Conservation (phyloP, 2,113 vertebrate genomes). For the Elephas maximus region DNA sequence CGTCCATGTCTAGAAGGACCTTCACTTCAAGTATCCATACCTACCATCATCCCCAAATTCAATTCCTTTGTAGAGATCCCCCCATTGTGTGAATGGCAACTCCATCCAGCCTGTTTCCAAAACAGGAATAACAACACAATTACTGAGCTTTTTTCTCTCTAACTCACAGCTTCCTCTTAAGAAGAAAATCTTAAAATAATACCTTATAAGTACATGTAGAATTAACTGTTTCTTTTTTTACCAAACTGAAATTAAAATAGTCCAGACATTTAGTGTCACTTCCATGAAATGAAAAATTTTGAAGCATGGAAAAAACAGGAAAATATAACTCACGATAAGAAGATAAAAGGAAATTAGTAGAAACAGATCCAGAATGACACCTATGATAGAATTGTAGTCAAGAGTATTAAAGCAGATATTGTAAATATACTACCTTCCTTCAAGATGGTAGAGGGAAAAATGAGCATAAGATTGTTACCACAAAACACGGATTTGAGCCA, state of each 20-base stretch:
- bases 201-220: background rate
- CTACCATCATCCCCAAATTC: accelerated
- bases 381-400: too few relatives aligned
- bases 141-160: background rate
- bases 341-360: too few relatives aligned
- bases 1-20: background rate
- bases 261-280: background rate
- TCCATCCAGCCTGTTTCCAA: background rate
- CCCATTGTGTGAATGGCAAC: background rate
- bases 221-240: background rate
- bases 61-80: background rate
- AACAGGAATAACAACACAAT: background rate
- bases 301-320: too few relatives aligned
- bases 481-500: too few relatives aligned
- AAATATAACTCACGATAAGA: too few relatives aligned
- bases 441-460: too few relatives aligned
- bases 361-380: too few relatives aligned
- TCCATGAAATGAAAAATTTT: background rate
- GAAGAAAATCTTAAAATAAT: background rate
- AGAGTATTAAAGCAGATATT: too few relatives aligned
- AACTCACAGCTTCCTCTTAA: background rate
- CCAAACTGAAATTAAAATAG: background rate
- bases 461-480: too few relatives aligned
- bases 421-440: too few relatives aligned
- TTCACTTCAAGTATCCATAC: background rate